Conservation (phyloP, 64 coral and sea anemone species). For the Anthopleura sola region DNA sequence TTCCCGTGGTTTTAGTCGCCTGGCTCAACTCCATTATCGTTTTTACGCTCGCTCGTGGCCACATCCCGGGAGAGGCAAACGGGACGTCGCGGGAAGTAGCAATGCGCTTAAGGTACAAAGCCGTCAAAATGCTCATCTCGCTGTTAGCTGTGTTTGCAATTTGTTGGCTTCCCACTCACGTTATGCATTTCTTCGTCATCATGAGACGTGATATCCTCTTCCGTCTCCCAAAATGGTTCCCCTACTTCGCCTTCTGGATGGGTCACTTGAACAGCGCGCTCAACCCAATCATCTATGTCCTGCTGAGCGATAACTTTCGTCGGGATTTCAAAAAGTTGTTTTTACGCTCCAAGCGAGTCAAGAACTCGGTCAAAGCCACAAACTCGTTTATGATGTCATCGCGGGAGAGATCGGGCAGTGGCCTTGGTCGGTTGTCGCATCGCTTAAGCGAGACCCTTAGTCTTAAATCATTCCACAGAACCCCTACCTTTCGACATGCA, state of each 20-base stretch:
- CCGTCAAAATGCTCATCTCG: conserved; percentile 42
- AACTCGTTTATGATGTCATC: not conserved
- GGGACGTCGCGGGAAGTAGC: not conserved
- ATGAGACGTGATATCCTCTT: not conserved
- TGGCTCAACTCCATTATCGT: conserved; percentile 47
- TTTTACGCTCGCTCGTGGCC: conserved; percentile 43
- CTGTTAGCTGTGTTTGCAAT: conserved; percentile 62
- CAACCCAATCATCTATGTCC: conserved; percentile 44
- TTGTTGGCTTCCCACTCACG: conserved; percentile 78
- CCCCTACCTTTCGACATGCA: not conserved
- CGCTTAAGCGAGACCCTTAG: conserved; percentile 2
- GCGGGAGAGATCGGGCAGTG: conserved; percentile 13
- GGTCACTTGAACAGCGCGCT: conserved; percentile 45
- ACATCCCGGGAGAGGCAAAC: conserved; percentile 40
- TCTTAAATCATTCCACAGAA: not conserved
- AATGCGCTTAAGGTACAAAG: conserved; percentile 42
- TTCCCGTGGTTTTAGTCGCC: conserved; percentile 37
- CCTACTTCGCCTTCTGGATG: conserved; percentile 32
- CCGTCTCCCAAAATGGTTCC: not conserved
- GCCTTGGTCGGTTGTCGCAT: not conserved
- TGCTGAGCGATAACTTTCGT: conserved; percentile 55
- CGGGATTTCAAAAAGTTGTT: conserved; percentile 25
- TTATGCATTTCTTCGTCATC: conserved; percentile 41
- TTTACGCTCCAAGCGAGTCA: not conserved
- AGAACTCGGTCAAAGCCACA: not conserved